These are phyloP conservation scores for Heliconius ethilla DNA, from an alignment of 2,888 invertebrate species.

Conservation along the genomic window DNA sequence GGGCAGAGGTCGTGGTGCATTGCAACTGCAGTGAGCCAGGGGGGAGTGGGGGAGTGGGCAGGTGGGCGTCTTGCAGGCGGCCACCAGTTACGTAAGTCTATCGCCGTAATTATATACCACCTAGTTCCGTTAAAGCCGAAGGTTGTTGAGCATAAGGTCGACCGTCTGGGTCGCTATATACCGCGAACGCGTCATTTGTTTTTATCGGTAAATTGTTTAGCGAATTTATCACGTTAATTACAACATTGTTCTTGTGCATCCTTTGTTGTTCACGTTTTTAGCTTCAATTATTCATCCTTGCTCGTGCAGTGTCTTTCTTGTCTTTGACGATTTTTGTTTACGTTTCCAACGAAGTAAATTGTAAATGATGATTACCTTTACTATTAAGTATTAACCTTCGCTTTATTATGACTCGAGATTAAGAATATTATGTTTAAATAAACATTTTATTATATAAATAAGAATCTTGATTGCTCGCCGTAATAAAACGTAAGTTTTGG, in stretches of 20 bases:
- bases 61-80: conserved; percentile 56
- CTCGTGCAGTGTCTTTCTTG: not conserved
- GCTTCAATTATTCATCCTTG: conserved; percentile 22
- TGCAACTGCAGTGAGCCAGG: conserved; percentile 58
- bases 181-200: conserved; percentile 23
- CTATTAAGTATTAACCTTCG: conserved; percentile 24
- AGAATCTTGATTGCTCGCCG: too few relatives aligned
- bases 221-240: conserved; percentile 17
- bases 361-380: conserved; percentile 25
- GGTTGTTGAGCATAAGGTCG: conserved; percentile 73
- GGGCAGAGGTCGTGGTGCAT: conserved; percentile 70
- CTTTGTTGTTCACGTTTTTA: conserved; percentile 14
- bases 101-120: conserved; percentile 52
- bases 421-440: conserved; percentile 23
- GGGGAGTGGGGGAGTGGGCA: conserved; percentile 49
- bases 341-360: conserved; percentile 18
- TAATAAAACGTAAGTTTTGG: too few relatives aligned
- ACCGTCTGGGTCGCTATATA: conserved; percentile 48
- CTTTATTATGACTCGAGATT: conserved; percentile 33
- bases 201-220: conserved; percentile 16
- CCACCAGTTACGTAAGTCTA: conserved; percentile 46
- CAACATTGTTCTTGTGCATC: conserved; percentile 1
- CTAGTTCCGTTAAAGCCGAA: conserved; percentile 69
- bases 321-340: conserved; percentile 18
- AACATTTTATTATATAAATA: not conserved